Conservation (phyloP, 1,140 invertebrate genomes). For the Scaptomyza montana region DNA sequence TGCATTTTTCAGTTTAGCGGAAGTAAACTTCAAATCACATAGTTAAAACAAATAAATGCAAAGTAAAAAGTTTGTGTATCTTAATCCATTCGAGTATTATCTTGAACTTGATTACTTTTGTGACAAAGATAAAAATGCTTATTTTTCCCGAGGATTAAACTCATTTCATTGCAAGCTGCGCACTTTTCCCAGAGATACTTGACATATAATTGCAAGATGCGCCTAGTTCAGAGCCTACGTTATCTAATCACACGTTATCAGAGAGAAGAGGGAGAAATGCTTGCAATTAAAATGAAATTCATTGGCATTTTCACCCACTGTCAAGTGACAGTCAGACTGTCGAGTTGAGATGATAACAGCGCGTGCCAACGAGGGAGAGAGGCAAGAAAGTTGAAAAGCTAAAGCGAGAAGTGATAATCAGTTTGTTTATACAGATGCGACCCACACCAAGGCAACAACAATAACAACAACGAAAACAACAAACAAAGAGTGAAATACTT, state of each 20-base stretch:
- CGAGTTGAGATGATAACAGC: constrained; percentile 44
- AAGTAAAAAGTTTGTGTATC: too few relatives aligned
- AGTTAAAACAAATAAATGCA: not conserved
- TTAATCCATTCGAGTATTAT: too few relatives aligned
- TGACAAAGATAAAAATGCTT: too few relatives aligned
- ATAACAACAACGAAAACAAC: not conserved
- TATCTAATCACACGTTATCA: constrained; percentile 16
- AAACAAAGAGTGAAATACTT: constrained; percentile 22
- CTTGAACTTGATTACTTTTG: too few relatives aligned
- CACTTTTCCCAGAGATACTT: not conserved
- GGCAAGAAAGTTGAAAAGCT: not conserved
- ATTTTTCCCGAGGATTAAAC: too few relatives aligned
- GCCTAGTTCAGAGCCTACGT: not conserved
- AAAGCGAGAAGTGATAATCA: constrained; percentile 54
- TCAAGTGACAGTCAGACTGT: not conserved
- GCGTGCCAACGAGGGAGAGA: constrained; percentile 3
- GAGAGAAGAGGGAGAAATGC: not conserved
- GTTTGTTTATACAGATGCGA: constrained; percentile 49
- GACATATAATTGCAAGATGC: constrained; percentile 11
- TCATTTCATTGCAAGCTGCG: too few relatives aligned
- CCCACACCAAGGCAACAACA: constrained; percentile 51
- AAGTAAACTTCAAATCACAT: too few relatives aligned
- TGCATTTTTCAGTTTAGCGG: constrained; percentile 47
- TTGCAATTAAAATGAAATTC: constrained; percentile 49
- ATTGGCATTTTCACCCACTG: constrained; percentile 58